Conservation (phyloP, 2,888 invertebrate genomes). For the Amblyteles armatorius region DNA sequence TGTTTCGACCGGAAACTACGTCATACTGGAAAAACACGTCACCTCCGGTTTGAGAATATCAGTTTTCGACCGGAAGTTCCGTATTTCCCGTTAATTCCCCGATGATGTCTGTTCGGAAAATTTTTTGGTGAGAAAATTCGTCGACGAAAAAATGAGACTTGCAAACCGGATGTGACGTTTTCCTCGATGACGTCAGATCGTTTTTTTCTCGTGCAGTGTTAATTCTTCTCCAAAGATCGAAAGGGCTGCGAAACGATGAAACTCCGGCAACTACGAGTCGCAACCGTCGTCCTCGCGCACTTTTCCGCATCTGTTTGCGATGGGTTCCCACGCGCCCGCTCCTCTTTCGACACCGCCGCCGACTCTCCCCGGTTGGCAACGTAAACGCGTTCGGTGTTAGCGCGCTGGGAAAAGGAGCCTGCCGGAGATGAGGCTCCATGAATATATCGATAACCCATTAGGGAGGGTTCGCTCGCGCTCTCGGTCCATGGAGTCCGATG, state of each 20-base stretch:
- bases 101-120: too few relatives aligned
- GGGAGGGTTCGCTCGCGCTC: conserved; percentile 58
- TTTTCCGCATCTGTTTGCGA: neutral
- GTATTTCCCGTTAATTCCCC: too few relatives aligned
- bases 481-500: conserved; percentile 22
- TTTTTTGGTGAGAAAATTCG: too few relatives aligned
- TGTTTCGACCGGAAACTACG: too few relatives aligned
- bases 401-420: conserved; percentile 71
- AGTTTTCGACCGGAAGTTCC: too few relatives aligned
- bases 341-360: neutral
- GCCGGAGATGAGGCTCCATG: conserved; percentile 77
- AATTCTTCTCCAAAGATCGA: neutral
- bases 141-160: too few relatives aligned
- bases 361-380: neutral
- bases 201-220: too few relatives aligned
- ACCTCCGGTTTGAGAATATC: too few relatives aligned
- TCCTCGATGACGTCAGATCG: too few relatives aligned
- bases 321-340: neutral
- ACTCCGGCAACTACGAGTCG: neutral
- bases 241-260: neutral
- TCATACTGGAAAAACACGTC: too few relatives aligned
- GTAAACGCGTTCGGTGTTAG: conserved; percentile 46
- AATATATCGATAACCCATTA: conserved; percentile 83
- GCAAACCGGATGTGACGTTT: too few relatives aligned
- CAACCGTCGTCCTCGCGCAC: neutral